Evolutionary conservation across 2,113 vertebrate species (phyloP), one percentile per base, ranked within the genome.

Genomic region (Hepsetus odoe): DNA sequence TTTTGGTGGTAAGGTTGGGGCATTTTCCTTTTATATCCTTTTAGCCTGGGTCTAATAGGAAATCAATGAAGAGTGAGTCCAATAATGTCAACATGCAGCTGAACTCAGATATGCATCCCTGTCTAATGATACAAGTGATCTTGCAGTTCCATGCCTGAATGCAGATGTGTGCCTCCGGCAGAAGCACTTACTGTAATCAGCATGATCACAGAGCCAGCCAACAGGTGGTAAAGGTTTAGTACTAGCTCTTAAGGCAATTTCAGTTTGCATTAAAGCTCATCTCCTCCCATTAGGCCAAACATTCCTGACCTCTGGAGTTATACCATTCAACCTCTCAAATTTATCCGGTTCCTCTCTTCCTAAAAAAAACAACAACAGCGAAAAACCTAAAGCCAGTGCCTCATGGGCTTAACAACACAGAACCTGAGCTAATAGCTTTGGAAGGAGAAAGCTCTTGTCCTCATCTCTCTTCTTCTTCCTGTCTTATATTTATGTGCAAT

Each of bases 201-300:
- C 71, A 71, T 38, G 55, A 26, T 35, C 75, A 20, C 32, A 71
- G 8, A 74, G 38, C 75, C 68, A 74, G 38, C 75, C 68, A 81
- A 79, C 76, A 82, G 59, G 71, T 76, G 72, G 32, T 40, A 71
- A 55, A 44, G 61, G 28, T 72, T 79, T 46, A 80, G 74, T 44
- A 76, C 44, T 33, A 61, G 66, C 30, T 24, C 62, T 66, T 73
- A 32, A 73, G 62, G 46, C 56, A 4, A 33, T 77, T 64, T 51
- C 55, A 74, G 55, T 49, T 42, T 22, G 4, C 28, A 58, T 76
- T 62, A 55, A 83, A 62, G 64, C 20, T 79, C 67, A 72, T 76
- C 42, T 64, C 42, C 38, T 56, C 59, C 67, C 51, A 83, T 80
- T 83, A 72, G 16, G 30, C 38, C 61, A 42, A 49, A 76, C 61